A percentile compares a stretch with the other conserved stretches of the same genome.
These are phyloP conservation scores for Brachionus sp. DNA, from an alignment of 1,140 invertebrate species.

Conservation along the genomic window DNA sequence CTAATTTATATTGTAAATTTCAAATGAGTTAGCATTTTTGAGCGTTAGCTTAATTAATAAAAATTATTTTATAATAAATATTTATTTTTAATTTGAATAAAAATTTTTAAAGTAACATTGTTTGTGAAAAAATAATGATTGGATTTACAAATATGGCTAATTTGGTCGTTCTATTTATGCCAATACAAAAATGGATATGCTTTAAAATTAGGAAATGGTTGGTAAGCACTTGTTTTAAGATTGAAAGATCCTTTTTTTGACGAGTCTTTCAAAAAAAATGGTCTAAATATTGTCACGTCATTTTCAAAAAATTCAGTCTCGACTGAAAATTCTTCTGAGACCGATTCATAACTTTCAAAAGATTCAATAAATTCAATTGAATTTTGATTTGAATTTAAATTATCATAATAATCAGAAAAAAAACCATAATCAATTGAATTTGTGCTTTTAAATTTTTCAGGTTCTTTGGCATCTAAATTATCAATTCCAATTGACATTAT, in stretches of 20 bases:
- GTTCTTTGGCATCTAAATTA: not conserved
- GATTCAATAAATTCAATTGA: not conserved
- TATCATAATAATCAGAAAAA: not conserved
- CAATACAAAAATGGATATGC: not conserved
- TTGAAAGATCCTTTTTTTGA: not conserved
- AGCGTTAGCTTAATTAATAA: not conserved
- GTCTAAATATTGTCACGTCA: not conserved
- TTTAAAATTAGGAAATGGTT: not conserved
- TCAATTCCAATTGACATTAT: not conserved
- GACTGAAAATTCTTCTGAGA: not conserved
- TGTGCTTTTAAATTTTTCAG: not conserved
- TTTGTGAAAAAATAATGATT: not conserved
- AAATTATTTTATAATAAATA: not conserved
- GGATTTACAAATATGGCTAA: not conserved
- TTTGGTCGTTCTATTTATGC: not conserved
- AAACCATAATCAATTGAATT: not conserved
- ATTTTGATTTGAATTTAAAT: not conserved
- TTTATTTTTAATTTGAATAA: not conserved
- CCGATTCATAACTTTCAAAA: not conserved
- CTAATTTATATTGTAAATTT: not conserved
- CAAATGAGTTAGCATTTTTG: not conserved
- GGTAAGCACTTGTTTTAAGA: not conserved
- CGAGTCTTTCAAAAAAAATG: not conserved
- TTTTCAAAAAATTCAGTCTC: not conserved
- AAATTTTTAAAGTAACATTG: not conserved